Evolutionary conservation across 1,140 invertebrate genomes (phyloP), one percentile per base, ranked within the genome.

Genomic region (Drosophila parabipectinata): DNA sequence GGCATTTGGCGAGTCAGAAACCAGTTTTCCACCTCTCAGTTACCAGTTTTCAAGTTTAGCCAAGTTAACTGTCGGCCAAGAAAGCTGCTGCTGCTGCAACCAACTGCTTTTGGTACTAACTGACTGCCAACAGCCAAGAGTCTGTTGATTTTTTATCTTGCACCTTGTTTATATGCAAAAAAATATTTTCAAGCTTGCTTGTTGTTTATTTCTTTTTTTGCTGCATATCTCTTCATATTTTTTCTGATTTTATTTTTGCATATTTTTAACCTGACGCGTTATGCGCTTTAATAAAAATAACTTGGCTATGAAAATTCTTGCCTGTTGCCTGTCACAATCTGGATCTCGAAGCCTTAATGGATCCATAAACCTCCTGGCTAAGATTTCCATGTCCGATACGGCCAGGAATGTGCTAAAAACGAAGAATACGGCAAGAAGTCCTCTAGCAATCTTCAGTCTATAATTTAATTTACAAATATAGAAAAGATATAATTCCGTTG

Each of bases 21-120:
- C 83, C 83, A 74, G 83, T 87, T 75, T 75, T 55, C 39, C 51
- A 21, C 32, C 21, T 14, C 15, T 21, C 55, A 30, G 21, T 88
- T 88, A 59, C 83, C 83, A 88, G 83, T 88, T 88, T 88, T 88
- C 76, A 88, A 88, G 83, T 88, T 88, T 88, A 88, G 58, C 21
- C 72, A 56, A 69, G 63, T 21, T 47, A 28, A 76, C 66, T 62
- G 73, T 59, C 76, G 57, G 62, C 76, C 61, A 72, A 44, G 41
- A 14, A 72, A 77, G 74, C 76, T 56, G 52, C 53, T 56, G 74
- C 76, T 56, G 52, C 53, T 56, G 60, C 55, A 47, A 41, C 80
- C 69, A 72, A 85, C 81, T 78, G 66, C 68, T 75, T 69, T 44
- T 15, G 41, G 41, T 44, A 75, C 67, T 81, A 59, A 68, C 64